Conservation (phyloP, 2,113 vertebrate genomes). For the Oreocharis arfaki region DNA sequence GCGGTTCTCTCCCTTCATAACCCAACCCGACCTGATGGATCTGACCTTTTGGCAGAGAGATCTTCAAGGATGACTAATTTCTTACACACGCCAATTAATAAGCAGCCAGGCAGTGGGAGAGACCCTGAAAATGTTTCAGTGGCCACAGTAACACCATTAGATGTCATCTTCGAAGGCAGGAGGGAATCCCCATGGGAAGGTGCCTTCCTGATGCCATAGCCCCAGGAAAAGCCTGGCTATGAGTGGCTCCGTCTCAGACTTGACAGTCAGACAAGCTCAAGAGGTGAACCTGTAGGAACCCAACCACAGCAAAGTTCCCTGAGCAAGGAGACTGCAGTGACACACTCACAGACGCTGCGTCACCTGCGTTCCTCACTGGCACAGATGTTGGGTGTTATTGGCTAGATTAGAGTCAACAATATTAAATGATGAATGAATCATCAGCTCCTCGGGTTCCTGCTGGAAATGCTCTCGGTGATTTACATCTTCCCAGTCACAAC, state of each 20-base stretch:
- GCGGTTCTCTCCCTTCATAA: neutral
- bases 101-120: neutral
- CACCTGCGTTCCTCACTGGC: neutral
- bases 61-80: neutral
- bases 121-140: neutral
- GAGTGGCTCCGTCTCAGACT: neutral
- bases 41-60: neutral
- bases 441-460: conserved; percentile 18
- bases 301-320: conserved; percentile 24
- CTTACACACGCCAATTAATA: neutral
- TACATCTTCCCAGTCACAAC: conserved; percentile 11
- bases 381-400: neutral
- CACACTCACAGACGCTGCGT: conserved; percentile 9
- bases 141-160: neutral
- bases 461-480: conserved; percentile 34
- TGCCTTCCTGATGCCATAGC: neutral
- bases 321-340: neutral
- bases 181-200: conserved; percentile 26
- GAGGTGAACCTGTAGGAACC: neutral
- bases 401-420: conserved; percentile 38
- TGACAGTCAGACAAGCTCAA: neutral
- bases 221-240: neutral
- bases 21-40: neutral
- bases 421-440: conserved; percentile 51
- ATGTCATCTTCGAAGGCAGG: neutral